Evolutionary conservation across 2,888 invertebrate genomes (phyloP).

Genomic region (Dione vanillae): DNA sequence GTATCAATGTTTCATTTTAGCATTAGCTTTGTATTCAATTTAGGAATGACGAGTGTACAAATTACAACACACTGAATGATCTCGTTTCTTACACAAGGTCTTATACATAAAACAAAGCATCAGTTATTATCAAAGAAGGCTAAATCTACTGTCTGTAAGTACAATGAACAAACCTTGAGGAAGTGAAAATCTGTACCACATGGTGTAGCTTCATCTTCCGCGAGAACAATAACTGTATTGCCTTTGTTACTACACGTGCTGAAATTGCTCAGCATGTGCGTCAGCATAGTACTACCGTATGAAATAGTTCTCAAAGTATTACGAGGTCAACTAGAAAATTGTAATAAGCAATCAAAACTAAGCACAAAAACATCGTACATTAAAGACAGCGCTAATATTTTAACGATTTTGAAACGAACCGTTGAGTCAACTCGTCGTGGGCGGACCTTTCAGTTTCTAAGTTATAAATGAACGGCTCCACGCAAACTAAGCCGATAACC

Average conservation of each 20-base stretch:
- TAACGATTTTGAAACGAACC: constrained; percentile 48
- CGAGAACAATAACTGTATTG: constrained; percentile 66
- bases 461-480: constrained; percentile 30
- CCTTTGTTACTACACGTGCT: constrained; percentile 66
- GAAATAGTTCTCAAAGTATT: constrained; percentile 49
- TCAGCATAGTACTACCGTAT: constrained; percentile 50
- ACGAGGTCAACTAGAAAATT: constrained; percentile 54
- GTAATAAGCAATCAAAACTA: constrained; percentile 33
- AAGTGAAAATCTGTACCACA: constrained; percentile 61
- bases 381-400: constrained; percentile 38
- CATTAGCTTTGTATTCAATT: constrained; percentile 30
- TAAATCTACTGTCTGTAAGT: constrained; percentile 37
- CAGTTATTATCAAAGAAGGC: constrained; percentile 55
- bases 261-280: constrained; percentile 65
- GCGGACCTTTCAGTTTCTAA: constrained; percentile 33
- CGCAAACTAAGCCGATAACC: constrained; percentile 42
- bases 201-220: constrained; percentile 55
- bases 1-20: constrained; percentile 25
- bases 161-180: constrained; percentile 58
- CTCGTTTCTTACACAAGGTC: constrained; percentile 56
- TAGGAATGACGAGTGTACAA: constrained; percentile 43
- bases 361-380: constrained; percentile 28
- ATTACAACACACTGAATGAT: constrained; percentile 52
- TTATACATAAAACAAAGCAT: constrained; percentile 63
- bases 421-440: constrained; percentile 47